phyloP scores from a whole-genome alignment of 2,113 vertebrate species.

The Xiphophorus couchianus region DNA sequence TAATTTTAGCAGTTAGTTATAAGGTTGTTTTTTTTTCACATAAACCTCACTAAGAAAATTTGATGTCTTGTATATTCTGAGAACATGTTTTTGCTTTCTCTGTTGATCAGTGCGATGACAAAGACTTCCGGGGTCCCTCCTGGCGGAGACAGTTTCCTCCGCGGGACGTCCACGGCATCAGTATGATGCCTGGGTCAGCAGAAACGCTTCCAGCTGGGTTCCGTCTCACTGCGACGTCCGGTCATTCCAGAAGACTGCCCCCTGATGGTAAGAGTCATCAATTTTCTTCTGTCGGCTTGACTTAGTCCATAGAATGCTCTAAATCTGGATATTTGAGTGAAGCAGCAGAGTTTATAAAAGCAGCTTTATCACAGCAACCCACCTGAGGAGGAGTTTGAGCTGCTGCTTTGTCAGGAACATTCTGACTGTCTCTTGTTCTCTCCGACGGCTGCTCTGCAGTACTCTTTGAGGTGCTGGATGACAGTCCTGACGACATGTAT shows the following conservation, averaged over 20 bases:
- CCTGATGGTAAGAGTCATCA: slow-evolving; percentile 84
- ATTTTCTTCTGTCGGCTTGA: neutral
- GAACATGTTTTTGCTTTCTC: neutral
- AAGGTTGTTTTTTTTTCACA: too few species aligned
- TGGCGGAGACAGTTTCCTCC: slow-evolving; percentile 98
- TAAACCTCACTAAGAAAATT: neutral
- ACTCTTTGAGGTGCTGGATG: slow-evolving; percentile 80
- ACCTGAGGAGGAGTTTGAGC: slow-evolving; percentile 21
- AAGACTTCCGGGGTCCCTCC: slow-evolving; percentile 92
- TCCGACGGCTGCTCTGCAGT: slow-evolving; percentile 75
- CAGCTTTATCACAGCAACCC: neutral
- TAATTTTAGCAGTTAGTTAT: too few species aligned
- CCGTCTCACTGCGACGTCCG: slow-evolving; percentile 92
- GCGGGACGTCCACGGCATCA: slow-evolving; percentile 94
- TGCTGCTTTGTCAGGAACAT: slow-evolving; percentile 8
- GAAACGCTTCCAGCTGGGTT: slow-evolving; percentile 97
- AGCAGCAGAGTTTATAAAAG: neutral
- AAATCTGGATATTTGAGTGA: too few species aligned
- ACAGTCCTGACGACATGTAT: slow-evolving; percentile 83
- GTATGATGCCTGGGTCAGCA: slow-evolving; percentile 98
- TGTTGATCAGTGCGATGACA: slow-evolving; percentile 84
- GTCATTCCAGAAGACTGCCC: slow-evolving; percentile 90
- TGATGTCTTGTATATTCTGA: neutral
- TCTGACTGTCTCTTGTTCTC: slow-evolving; percentile 76
- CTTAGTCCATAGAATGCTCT: neutral